phyloP scores from a whole-genome alignment of 2,797 vertebrate genomes.

The Nothura maculosa region DNA sequence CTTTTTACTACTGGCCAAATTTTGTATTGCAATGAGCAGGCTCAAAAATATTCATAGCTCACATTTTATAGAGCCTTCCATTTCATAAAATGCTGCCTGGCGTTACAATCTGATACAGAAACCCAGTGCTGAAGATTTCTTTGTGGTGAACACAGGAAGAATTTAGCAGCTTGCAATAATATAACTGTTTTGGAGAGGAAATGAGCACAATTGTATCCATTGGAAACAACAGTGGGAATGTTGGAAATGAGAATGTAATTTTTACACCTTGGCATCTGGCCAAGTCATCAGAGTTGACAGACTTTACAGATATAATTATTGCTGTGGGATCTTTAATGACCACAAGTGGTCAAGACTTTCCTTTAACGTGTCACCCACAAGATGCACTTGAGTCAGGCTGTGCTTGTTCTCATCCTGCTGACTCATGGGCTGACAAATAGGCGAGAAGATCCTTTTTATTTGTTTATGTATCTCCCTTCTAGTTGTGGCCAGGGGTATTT shows the following conservation, averaged over 20 bases:
- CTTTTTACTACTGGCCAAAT: conserved; percentile 33
- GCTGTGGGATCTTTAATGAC: conserved; percentile 17
- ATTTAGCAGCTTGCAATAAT: background rate
- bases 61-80: conserved; percentile 26
- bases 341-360: background rate
- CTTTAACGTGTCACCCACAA: background rate
- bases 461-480: background rate
- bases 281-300: conserved; percentile 1
- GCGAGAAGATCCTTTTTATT: background rate
- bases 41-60: conserved; percentile 25
- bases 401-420: background rate
- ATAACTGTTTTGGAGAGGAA: background rate
- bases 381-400: background rate
- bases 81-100: conserved; percentile 5
- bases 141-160: conserved; percentile 28
- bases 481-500: background rate
- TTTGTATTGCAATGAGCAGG: background rate
- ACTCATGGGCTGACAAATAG: background rate
- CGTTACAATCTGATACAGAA: conserved; percentile 45
- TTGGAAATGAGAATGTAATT: background rate
- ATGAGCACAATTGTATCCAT: background rate
- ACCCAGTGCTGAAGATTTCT: background rate
- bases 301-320: conserved; percentile 14
- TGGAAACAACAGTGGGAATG: background rate
- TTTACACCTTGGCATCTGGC: background rate